A percentile compares a stretch with the other conserved stretches of the same genome.
These are phyloP conservation scores for Odocoileus hemionus DNA, from an alignment of 2,113 vertebrate genomes.

Conservation along the genomic window DNA sequence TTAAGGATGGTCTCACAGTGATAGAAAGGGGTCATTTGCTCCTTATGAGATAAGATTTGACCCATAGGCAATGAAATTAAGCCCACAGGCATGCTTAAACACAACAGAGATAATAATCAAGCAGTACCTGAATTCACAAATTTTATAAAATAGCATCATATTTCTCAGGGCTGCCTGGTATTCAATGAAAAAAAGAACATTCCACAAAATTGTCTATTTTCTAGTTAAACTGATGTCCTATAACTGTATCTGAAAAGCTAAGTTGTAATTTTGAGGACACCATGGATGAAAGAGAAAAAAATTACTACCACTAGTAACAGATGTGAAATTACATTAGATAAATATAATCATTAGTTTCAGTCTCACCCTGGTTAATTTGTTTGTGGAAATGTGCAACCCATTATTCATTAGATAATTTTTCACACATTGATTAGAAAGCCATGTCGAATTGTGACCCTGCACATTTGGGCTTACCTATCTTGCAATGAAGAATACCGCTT, in stretches of 20 bases:
- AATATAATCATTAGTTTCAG: conserved; percentile 99
- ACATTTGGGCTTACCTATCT: conserved; percentile 91
- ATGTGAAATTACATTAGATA: conserved; percentile 99
- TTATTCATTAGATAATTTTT: conserved; percentile 99
- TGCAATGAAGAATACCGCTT: conserved; percentile 84
- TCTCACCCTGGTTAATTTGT: conserved; percentile 99
- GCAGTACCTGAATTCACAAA: not conserved
- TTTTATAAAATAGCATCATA: conserved; percentile 43
- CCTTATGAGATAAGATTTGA: conserved; percentile 7
- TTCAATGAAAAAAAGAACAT: conserved; percentile 59
- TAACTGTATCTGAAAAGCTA: conserved; percentile 73
- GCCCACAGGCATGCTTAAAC: not conserved
- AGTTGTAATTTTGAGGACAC: conserved; percentile 79
- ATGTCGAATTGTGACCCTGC: conserved; percentile 93
- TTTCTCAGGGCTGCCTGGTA: conserved; percentile 24
- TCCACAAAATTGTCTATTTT: conserved; percentile 65
- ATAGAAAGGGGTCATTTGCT: not conserved
- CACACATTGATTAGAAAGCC: conserved; percentile 95
- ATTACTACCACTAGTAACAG: conserved; percentile 89
- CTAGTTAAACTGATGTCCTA: conserved; percentile 73
- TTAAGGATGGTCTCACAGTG: not conserved
- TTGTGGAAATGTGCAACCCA: conserved; percentile 98
- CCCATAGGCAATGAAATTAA: not conserved
- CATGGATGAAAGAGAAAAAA: conserved; percentile 79
- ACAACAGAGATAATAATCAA: not conserved